These are phyloP conservation scores for Coenonympha arcania DNA, from an alignment of 2,888 invertebrate genomes.

Conservation along the genomic window DNA sequence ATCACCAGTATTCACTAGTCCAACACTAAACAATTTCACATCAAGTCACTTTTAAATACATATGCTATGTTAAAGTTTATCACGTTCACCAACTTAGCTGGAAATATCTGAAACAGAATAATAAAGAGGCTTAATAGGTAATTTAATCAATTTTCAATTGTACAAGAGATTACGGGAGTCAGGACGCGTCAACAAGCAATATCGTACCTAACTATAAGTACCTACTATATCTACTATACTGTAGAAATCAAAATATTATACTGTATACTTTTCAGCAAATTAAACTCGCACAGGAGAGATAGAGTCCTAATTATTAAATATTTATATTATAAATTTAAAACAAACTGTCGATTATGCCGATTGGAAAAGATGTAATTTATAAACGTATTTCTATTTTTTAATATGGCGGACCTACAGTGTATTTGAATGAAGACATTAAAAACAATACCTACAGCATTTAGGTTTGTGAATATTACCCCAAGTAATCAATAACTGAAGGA, in stretches of 20 bases:
- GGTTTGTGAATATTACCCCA: neutral
- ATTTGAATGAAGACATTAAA: neutral
- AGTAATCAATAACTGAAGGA: neutral
- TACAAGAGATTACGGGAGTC: slow-evolving; percentile 33
- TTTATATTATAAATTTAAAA: slow-evolving; percentile 16
- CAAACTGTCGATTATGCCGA: slow-evolving; percentile 42
- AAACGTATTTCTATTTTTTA: slow-evolving; percentile 50
- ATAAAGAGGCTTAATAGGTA: slow-evolving; percentile 19
- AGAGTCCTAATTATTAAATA: neutral
- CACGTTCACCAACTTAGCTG: slow-evolving; percentile 68
- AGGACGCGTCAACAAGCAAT: slow-evolving; percentile 70
- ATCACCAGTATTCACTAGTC: slow-evolving; percentile 67
- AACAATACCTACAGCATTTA: neutral
- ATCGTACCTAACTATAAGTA: slow-evolving; percentile 17
- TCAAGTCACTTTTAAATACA: slow-evolving; percentile 68
- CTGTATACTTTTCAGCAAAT: slow-evolving; percentile 5
- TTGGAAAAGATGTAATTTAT: slow-evolving; percentile 48
- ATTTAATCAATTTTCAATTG: slow-evolving; percentile 31
- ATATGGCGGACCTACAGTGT: slow-evolving; percentile 59
- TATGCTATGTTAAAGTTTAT: slow-evolving; percentile 65
- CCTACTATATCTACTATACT: slow-evolving; percentile 9
- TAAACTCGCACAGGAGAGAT: slow-evolving; percentile 3
- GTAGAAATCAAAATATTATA: neutral
- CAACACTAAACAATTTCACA: slow-evolving; percentile 69
- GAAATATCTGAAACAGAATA: slow-evolving; percentile 65